phyloP scores from a whole-genome alignment of 2,888 invertebrate genomes.

The Adineta ricciae region DNA sequence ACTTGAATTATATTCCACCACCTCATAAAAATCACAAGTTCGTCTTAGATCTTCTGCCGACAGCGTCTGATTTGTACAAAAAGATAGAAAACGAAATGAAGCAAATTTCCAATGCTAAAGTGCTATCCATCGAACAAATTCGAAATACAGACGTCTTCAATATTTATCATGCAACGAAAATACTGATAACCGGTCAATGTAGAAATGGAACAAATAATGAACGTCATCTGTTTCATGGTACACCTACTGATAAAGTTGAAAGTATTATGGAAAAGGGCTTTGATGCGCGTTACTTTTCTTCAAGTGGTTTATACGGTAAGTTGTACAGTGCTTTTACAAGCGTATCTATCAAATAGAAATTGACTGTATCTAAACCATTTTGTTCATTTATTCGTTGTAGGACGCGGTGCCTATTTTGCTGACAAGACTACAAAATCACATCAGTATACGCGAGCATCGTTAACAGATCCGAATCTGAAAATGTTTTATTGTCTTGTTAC shows the following conservation, averaged over 20 bases:
- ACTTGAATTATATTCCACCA: not conserved
- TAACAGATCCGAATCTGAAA: too few species aligned
- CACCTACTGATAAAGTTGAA: not conserved
- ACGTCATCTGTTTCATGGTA: not conserved
- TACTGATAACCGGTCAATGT: not conserved
- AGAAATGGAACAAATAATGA: not conserved
- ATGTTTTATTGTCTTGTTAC: too few species aligned
- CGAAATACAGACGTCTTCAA: not conserved
- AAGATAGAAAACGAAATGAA: not conserved
- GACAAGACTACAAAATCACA: too few species aligned
- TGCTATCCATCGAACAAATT: not conserved
- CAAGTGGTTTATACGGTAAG: not conserved
- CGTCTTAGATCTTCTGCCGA: not conserved
- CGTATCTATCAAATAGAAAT: too few species aligned
- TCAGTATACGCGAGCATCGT: too few species aligned
- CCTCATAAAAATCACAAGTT: not conserved
- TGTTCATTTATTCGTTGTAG: too few species aligned
- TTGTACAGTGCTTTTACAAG: too few species aligned
- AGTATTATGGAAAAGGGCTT: not conserved
- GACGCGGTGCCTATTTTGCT: too few species aligned
- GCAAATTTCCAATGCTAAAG: not conserved
- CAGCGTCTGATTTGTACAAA: not conserved
- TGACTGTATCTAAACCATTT: too few species aligned
- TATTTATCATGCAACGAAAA: not conserved
- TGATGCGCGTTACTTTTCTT: not conserved